Evolutionary conservation across 2,888 invertebrate species (phyloP).

Genomic region (Lydus trimaculatus): DNA sequence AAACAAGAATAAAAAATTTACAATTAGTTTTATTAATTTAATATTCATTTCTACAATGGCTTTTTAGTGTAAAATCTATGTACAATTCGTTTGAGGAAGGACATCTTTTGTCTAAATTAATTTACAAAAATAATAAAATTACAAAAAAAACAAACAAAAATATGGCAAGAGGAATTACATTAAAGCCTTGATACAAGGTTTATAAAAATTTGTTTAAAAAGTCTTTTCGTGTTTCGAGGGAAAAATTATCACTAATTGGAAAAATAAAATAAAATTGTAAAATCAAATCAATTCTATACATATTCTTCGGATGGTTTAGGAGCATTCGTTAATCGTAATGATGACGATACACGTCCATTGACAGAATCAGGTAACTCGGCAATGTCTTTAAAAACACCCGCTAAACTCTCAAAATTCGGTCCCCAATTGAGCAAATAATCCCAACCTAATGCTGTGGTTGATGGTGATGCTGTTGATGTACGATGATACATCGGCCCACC

Average conservation of each 20-base stretch:
- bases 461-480: constrained; percentile 80
- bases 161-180: constrained; percentile 56
- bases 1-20: constrained; percentile 22
- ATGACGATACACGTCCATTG: constrained; percentile 75
- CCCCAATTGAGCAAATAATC: constrained; percentile 96
- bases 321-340: constrained; percentile 79
- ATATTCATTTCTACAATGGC: constrained; percentile 47
- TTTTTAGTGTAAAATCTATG: constrained; percentile 51
- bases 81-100: constrained; percentile 48
- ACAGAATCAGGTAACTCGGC: constrained; percentile 90
- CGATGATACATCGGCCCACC: constrained; percentile 81
- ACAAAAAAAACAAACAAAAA: constrained; percentile 49
- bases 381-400: constrained; percentile 96
- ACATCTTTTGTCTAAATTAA: constrained; percentile 23
- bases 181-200: constrained; percentile 58
- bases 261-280: background rate
- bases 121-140: constrained; percentile 44
- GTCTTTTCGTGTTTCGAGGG: constrained; percentile 29
- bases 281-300: constrained; percentile 65
- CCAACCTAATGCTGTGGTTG: constrained; percentile 85
- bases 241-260: background rate
- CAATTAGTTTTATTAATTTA: constrained; percentile 45
- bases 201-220: constrained; percentile 35
- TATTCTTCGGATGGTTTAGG: constrained; percentile 91
- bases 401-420: constrained; percentile 93